phyloP scores from a whole-genome alignment of 2,113 vertebrate genomes.

The Brienomyrus brachyistius region DNA sequence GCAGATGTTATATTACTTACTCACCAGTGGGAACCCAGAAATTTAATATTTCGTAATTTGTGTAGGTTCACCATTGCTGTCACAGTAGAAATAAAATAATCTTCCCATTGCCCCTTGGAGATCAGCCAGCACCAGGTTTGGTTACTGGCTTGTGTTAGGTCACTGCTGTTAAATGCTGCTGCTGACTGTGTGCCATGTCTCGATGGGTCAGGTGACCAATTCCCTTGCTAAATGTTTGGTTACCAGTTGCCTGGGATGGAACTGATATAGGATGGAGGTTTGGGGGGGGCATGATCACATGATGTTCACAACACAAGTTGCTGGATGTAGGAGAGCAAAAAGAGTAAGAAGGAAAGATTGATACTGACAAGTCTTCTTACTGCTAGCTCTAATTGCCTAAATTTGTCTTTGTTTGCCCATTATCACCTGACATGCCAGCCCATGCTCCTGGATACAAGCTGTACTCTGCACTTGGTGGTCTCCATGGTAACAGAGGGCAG shows the following conservation, averaged over 20 bases:
- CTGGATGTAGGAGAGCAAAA: slow-evolving; percentile 26
- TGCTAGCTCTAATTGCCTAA: slow-evolving; percentile 47
- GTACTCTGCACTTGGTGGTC: slow-evolving; percentile 7
- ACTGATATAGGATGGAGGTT: background rate
- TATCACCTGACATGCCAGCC: slow-evolving; percentile 19
- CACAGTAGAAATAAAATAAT: background rate
- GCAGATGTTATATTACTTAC: background rate
- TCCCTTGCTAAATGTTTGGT: background rate
- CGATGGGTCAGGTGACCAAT: background rate
- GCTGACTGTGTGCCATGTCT: background rate
- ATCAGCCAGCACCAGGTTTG: background rate
- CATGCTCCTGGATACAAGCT: slow-evolving; percentile 28
- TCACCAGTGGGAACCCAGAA: background rate
- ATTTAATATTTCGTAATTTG: background rate
- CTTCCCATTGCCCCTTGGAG: background rate
- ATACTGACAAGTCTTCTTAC: slow-evolving; percentile 46
- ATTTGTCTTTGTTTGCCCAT: slow-evolving; percentile 22
- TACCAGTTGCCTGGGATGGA: background rate
- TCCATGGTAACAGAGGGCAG: slow-evolving; percentile 40
- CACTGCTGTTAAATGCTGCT: background rate
- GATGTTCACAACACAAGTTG: slow-evolving; percentile 24
- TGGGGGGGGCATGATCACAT: background rate
- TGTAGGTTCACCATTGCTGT: background rate
- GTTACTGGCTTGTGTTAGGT: background rate
- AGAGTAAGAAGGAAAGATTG: slow-evolving; percentile 41